Evolutionary conservation across 2,888 invertebrate genomes (phyloP).

Genomic region (Acrocera orbiculus): DNA sequence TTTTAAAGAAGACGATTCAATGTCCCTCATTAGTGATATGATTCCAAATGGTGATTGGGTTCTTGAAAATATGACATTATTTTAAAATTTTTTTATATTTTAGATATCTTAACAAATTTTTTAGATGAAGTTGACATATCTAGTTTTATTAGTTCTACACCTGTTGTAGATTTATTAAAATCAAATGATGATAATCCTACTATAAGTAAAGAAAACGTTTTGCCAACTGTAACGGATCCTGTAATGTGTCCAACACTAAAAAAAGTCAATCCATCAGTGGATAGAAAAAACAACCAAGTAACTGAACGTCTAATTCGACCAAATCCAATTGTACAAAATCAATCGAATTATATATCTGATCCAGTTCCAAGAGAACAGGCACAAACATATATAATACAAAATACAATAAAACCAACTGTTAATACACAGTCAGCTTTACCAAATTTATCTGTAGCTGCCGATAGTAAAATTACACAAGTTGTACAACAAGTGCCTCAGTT

Average conservation of each 20-base stretch:
- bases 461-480: slow-evolving; percentile 16
- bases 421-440: slow-evolving; percentile 10
- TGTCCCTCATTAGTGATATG: slow-evolving; percentile 27
- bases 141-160: too few species aligned
- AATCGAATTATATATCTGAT: background rate
- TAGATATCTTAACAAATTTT: slow-evolving; percentile 25
- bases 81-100: background rate
- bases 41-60: slow-evolving; percentile 19
- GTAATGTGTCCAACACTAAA: slow-evolving; percentile 18
- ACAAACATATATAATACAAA: background rate
- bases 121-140: slow-evolving; percentile 25
- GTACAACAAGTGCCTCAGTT: slow-evolving; percentile 20
- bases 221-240: slow-evolving; percentile 19
- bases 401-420: too few species aligned
- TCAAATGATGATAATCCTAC: background rate
- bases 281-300: background rate
- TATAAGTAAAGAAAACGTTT: slow-evolving; percentile 16
- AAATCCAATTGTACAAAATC: background rate
- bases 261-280: background rate
- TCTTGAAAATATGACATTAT: background rate
- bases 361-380: background rate
- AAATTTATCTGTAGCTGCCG: slow-evolving; percentile 6
- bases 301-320: background rate
- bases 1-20: slow-evolving; percentile 26
- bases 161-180: too few species aligned